These are phyloP conservation scores for Temnothorax ravouxi DNA, from an alignment of 2,888 invertebrate species.

Conservation along the genomic window DNA sequence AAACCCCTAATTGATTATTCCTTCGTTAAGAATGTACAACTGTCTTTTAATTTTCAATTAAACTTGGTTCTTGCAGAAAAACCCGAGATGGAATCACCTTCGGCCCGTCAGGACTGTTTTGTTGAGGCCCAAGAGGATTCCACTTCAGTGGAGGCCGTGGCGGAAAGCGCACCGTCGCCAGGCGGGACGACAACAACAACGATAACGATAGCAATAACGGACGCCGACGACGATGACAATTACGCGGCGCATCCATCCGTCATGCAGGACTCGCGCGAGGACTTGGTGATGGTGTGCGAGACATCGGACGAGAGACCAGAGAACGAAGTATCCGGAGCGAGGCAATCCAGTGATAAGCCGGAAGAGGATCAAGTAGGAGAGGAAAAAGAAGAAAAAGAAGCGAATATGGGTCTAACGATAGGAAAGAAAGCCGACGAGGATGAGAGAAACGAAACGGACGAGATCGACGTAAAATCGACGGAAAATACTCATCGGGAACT, in stretches of 20 bases:
- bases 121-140: slow-evolving; percentile 80
- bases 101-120: slow-evolving; percentile 71
- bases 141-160: slow-evolving; percentile 69
- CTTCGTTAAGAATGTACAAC: background rate
- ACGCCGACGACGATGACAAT: background rate
- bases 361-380: background rate
- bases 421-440: background rate
- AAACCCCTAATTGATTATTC: background rate
- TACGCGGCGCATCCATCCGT: background rate
- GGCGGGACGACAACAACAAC: background rate
- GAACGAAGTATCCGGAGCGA: background rate
- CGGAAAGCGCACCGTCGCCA: background rate
- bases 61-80: slow-evolving; percentile 57
- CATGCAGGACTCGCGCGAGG: background rate
- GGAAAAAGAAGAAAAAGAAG: background rate
- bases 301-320: slow-evolving; percentile 3
- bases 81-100: slow-evolving; percentile 83
- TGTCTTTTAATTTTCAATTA: background rate
- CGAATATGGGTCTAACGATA: slow-evolving; percentile 38
- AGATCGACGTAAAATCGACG: background rate
- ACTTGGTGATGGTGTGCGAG: slow-evolving; percentile 30
- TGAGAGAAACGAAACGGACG: background rate
- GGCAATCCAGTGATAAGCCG: slow-evolving; percentile 22
- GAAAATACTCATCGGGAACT: background rate
- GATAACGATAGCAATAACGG: background rate